These are phyloP conservation scores for Sarcophaga caerulescens DNA, from an alignment of 2,888 invertebrate species.

Conservation along the genomic window DNA sequence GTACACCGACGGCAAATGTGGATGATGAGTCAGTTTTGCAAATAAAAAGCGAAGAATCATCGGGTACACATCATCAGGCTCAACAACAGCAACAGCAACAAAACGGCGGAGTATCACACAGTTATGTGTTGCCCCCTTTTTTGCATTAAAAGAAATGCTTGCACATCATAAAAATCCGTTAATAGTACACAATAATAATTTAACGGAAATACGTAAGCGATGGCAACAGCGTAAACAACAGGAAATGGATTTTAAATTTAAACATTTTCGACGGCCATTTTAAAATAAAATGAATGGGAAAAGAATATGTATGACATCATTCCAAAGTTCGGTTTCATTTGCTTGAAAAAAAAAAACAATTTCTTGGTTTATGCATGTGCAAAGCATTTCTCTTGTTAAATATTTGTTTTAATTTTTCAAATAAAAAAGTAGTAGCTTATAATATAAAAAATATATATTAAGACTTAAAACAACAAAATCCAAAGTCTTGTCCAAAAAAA, in stretches of 20 bases:
- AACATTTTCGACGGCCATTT: constrained; percentile 73
- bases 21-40: constrained; percentile 76
- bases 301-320: background rate
- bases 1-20: constrained; percentile 44
- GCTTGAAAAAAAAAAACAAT: background rate
- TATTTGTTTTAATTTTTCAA: constrained; percentile 32
- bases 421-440: constrained; percentile 22
- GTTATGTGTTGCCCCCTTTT: constrained; percentile 81
- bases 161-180: constrained; percentile 76
- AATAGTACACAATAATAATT: constrained; percentile 69
- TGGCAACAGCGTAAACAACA: constrained; percentile 61
- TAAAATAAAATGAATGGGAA: constrained; percentile 4
- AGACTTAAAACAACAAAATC: constrained; percentile 76
- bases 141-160: constrained; percentile 81
- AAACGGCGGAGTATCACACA: constrained; percentile 78
- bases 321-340: background rate
- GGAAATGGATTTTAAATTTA: constrained; percentile 47
- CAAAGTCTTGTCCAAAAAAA: constrained; percentile 77
- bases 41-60: constrained; percentile 80
- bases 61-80: constrained; percentile 71
- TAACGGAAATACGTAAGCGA: constrained; percentile 53
- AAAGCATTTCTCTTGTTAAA: constrained; percentile 68
- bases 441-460: constrained; percentile 14
- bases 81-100: constrained; percentile 70
- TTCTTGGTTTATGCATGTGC: constrained; percentile 44